Conservation (phyloP, 2,113 vertebrate species). For the Thalassarche chlororhynchos region DNA sequence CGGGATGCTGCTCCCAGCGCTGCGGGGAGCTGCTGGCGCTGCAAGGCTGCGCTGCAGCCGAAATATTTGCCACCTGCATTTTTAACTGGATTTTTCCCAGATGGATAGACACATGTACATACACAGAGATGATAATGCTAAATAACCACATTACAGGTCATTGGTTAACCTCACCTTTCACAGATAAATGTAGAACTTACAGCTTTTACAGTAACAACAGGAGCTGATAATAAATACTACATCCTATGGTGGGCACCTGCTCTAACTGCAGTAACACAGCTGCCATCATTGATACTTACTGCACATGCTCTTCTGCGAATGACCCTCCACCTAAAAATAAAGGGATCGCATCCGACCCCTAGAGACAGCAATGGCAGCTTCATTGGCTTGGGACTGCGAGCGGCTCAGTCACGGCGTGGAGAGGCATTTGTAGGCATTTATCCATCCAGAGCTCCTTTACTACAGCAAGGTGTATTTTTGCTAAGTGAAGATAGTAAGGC, state of each 20-base stretch:
- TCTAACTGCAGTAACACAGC: not conserved
- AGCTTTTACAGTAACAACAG: not conserved
- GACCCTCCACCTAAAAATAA: not conserved
- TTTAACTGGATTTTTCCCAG: not conserved
- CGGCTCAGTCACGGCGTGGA: rapidly evolving
- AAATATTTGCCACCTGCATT: not conserved
- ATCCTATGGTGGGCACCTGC: not conserved
- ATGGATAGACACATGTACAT: not conserved
- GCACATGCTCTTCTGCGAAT: not conserved
- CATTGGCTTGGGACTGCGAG: not conserved
- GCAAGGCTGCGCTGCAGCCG: not conserved
- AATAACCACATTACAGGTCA: not conserved
- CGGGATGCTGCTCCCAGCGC: rapidly evolving
- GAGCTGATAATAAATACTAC: not conserved
- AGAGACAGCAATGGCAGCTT: not conserved
- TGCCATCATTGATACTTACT: not conserved
- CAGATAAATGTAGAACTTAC: not conserved
- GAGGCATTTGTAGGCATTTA: not conserved
- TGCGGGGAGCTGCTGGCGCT: rapidly evolving
- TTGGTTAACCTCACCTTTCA: not conserved
- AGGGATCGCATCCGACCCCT: rapidly evolving
- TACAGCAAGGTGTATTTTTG: not conserved
- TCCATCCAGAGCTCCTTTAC: not conserved
- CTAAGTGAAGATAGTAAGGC: not conserved
- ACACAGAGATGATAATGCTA: not conserved